Conservation (phyloP, 1,140 invertebrate genomes). For the Trinorchestia longiramus region DNA sequence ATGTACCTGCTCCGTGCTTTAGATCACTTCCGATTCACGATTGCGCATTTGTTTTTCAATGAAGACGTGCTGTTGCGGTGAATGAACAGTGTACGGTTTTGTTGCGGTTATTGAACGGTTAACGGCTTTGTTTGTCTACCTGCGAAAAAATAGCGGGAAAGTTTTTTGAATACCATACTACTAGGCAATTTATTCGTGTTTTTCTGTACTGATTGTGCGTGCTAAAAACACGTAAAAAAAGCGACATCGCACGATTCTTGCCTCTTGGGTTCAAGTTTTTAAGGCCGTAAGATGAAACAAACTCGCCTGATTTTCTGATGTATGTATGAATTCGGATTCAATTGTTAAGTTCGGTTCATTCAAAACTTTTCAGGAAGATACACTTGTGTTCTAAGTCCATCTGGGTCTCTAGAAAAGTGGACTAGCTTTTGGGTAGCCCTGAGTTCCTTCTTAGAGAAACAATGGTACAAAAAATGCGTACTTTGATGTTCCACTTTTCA, state of each 20-base stretch:
- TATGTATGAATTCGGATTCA: neutral
- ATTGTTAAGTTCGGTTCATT: neutral
- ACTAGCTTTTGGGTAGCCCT: no score
- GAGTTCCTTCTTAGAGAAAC: no score
- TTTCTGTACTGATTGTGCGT: neutral
- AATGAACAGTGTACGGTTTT: neutral
- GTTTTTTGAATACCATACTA: neutral
- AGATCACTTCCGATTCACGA: neutral
- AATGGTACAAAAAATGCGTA: no score
- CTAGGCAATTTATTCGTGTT: neutral
- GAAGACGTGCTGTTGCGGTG: neutral
- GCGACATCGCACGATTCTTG: neutral
- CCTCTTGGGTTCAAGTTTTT: neutral
- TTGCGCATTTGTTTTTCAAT: neutral
- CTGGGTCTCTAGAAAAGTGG: no score
- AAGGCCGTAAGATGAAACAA: neutral
- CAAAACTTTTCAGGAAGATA: no score
- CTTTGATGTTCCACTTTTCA: no score
- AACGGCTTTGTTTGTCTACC: slow-evolving; percentile 7
- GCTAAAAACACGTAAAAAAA: neutral
- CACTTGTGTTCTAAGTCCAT: no score
- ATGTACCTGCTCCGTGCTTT: neutral
- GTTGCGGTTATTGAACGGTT: slow-evolving; percentile 22
- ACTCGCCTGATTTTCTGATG: neutral
- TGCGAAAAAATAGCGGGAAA: neutral